Evolutionary conservation across 2,888 invertebrate genomes (phyloP).

Genomic region (Doris montereyensis): DNA sequence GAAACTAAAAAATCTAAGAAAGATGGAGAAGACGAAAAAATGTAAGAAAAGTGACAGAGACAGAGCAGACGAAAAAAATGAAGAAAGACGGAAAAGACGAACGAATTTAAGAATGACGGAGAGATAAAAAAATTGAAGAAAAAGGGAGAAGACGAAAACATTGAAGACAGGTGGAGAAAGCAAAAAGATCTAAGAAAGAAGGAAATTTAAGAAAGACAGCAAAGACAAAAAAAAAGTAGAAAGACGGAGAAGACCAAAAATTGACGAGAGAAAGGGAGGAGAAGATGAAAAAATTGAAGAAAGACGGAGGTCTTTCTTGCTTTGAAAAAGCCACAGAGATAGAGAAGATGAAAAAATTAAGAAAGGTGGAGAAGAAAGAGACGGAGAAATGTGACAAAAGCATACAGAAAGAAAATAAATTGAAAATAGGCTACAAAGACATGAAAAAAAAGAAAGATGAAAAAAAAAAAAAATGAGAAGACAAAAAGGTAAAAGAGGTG

Average conservation of each 20-base stretch:
- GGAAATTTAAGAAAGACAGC: background rate
- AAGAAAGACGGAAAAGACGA: background rate
- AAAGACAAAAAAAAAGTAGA: background rate
- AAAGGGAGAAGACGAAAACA: background rate
- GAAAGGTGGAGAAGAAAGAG: background rate
- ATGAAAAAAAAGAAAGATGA: conserved; percentile 3
- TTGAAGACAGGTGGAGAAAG: background rate
- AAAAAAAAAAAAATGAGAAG: background rate
- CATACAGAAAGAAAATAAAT: background rate
- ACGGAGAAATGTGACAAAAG: background rate
- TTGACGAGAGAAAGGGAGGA: background rate
- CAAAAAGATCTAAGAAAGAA: background rate
- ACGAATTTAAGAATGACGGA: background rate
- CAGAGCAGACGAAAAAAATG: background rate
- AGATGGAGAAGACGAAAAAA: conserved; percentile 7
- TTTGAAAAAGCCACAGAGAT: background rate
- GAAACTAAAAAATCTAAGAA: background rate
- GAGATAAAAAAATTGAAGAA: background rate
- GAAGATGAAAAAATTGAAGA: background rate
- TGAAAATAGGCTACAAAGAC: background rate
- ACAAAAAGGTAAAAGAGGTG: background rate
- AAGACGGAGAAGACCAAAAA: background rate
- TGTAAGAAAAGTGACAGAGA: background rate
- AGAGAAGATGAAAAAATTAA: background rate
- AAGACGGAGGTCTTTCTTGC: no score